Base-by-base conservation (phyloP, 2,113 vertebrate genomes). In the Eudyptes chrysolophus region DNA sequence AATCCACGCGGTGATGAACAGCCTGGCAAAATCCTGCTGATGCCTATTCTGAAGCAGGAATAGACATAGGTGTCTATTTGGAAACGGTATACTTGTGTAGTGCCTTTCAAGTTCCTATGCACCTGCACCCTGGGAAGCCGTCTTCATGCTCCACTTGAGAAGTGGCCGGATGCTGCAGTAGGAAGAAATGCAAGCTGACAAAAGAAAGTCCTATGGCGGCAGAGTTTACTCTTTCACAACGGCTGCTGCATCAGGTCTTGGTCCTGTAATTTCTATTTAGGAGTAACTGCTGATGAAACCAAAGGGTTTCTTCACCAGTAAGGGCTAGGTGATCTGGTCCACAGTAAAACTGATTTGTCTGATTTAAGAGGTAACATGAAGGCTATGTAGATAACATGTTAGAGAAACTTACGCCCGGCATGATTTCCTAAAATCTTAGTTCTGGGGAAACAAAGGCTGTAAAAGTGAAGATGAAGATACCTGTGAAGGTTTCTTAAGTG, bases 21-120 rank as follows among this genome's bases (percentile, higher is more conserved):
- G 6, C 38, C 27, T 57, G 32, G 36, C 29, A 66, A 74, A 81
- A 70, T 49, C 24, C 71, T 84, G 49, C 84, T 94, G 38, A 4
- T 78, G 51, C 30, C 72, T 89, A 2, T 86, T 97, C 66, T 81
- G 71, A 77, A 83, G 75, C 16, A 90, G 54, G 66, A 72, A 65
- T 17, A 75, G 66, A 57, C 1, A n/a, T 6, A 30, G 49, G 48
- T 62, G 65, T 82, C 72, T 90, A 7, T 49, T 69, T 89, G 55
- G 81, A 91, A 81, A 29, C 30, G 32, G 15, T 57, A 32, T n/a
- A 10, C 11, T 60, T 0, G 2, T 58, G 32, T 4, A 19, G 36
- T 7, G 26, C 57, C 82, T 94, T 93, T 84, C 36, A 65, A 30
- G 38, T 46, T 6, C 2, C 62, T 71, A 2, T 30, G 40, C 40